Percentiles rank a stretch among this genome's conserved stretches.
Conservation (phyloP, 2,888 invertebrate genomes). For the Lumbricus terrestris region DNA sequence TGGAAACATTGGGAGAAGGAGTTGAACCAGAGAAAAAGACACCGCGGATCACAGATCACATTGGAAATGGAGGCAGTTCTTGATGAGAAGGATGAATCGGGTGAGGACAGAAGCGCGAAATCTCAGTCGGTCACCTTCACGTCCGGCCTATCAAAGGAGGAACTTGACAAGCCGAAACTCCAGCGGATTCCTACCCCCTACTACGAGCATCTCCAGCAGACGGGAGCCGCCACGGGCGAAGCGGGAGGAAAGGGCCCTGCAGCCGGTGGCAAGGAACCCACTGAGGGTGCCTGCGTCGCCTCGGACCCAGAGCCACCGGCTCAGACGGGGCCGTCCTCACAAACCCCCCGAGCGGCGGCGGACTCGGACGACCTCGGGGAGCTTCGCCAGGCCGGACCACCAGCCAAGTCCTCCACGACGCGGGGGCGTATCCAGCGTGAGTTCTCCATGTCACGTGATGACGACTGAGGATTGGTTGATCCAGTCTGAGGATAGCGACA, state of each 20-base stretch:
- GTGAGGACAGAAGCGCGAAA: not conserved
- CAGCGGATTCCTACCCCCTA: constrained; percentile 23
- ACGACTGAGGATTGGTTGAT: not conserved
- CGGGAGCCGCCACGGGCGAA: not conserved
- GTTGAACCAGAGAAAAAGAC: not conserved
- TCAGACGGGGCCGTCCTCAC: not conserved
- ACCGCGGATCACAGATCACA: not conserved
- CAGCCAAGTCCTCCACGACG: not conserved
- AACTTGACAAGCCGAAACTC: constrained; percentile 15
- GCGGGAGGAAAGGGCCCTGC: not conserved
- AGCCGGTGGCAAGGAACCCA: not conserved
- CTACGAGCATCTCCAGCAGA: constrained; percentile 19
- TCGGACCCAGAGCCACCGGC: not conserved
- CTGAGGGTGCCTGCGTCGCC: not conserved
- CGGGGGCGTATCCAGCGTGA: constrained; percentile 14
- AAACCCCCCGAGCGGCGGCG: not conserved
- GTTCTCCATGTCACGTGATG: constrained; percentile 21
- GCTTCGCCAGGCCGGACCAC: not conserved
- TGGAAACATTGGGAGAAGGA: not conserved
- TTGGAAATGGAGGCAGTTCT: not conserved
- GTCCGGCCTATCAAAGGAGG: not conserved
- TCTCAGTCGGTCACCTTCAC: not conserved
- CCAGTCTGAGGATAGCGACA: not conserved
- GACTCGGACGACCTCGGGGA: not conserved
- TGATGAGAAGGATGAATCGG: not conserved